Base-by-base conservation (phyloP, 1,140 invertebrate genomes). In the Cydia amplana region DNA sequence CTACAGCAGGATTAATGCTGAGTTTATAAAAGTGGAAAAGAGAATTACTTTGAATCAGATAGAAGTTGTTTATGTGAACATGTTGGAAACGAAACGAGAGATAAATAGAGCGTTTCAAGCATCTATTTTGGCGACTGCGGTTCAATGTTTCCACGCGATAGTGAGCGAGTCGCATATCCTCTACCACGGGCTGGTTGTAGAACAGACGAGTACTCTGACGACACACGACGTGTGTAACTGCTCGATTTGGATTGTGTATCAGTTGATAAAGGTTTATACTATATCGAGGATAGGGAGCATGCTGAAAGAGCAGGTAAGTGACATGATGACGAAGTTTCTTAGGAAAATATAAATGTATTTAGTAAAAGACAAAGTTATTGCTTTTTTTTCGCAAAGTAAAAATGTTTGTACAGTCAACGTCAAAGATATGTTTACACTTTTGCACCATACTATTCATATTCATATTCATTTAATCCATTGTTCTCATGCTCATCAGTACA, bases 121-220 rank as follows among this genome's bases (percentile, higher is more conserved):
- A 7, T 80, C 86, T 0, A 82, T 92, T 63, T 73, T 91, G n/a
- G 72, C 81, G 9, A 83, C 85, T 7, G 75, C 78, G 7, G 51
- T 91, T 10, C 88, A 90, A 75, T 85, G 85, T 75, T 91, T 92
- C 70, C 89, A 91, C 72, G 78, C 84, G 0, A 85, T 90, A 25
- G 83, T 91, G 4, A 88, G 88, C 60, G 85, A 92, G 51, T 73
- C 84, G 4, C 82, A 89, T 70, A 88, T 86, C 18, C 83, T 91
- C 51, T 91, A 88, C 75, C 85, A 90, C 18, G 85, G 85, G 1
- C 2, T 87, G 6, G 60, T 86, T 0, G 60, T 85, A 0, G 74
- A 83, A 10, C 73, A 75, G n/a, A n/a, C n/a, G n/a, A n/a, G n/a
- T 20, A 74, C 32, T 3, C 76, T 86, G 0, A 77, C 78, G 0